Conservation (phyloP, 23 tunicate genomes). For the Trididemnum miniatum region DNA sequence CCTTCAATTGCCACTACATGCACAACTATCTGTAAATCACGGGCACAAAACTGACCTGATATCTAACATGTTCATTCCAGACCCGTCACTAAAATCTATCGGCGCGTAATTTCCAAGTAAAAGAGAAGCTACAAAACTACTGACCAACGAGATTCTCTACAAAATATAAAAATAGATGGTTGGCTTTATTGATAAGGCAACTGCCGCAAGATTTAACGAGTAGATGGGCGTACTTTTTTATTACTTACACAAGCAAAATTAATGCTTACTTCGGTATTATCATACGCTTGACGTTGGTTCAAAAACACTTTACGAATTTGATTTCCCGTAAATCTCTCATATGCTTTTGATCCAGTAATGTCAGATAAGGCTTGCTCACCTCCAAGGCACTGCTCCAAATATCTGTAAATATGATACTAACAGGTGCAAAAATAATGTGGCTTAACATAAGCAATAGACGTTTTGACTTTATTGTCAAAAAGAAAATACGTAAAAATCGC, state of each 20-base stretch:
- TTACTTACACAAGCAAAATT: no score
- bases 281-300: slow-evolving; percentile 46
- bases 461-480: no score
- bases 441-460: no score
- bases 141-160: slow-evolving; percentile 88
- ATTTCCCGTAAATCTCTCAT: slow-evolving; percentile 88
- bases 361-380: slow-evolving; percentile 62
- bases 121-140: slow-evolving; percentile 82
- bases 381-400: slow-evolving; percentile 63
- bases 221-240: no score
- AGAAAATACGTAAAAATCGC: no score
- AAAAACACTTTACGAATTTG: slow-evolving; percentile 75
- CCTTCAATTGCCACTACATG: no score
- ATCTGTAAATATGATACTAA: slow-evolving; percentile 32
- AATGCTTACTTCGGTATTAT: slow-evolving; percentile 73
- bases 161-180: no score
- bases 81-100: slow-evolving; percentile 89
- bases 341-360: slow-evolving; percentile 86
- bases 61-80: slow-evolving; percentile 91
- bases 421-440: no score
- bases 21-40: no score
- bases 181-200: no score
- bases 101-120: slow-evolving; percentile 85
- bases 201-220: no score
- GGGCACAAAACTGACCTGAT: slow-evolving; percentile 34